Conservation (phyloP, 2,797 vertebrate species). For the Echiichthys vipera region DNA sequence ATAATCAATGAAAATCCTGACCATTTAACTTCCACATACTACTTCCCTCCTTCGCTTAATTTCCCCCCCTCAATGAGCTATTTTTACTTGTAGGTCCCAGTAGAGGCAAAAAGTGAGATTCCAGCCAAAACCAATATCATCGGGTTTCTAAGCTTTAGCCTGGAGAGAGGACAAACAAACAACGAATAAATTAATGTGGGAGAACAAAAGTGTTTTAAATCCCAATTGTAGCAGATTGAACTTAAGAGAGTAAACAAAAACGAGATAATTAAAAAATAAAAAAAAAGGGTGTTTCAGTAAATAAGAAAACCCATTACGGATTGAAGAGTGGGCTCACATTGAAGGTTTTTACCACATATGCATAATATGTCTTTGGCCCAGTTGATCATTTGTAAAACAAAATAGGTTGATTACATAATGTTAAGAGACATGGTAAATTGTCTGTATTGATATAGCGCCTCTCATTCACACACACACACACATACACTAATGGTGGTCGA, state of each 20-base stretch:
- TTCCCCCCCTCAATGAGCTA: slow-evolving; percentile 54
- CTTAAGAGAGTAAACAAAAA: slow-evolving; percentile 25
- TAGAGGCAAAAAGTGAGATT: slow-evolving; percentile 55
- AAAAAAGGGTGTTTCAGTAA: slow-evolving; percentile 1
- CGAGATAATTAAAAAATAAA: too few species aligned
- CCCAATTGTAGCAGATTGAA: slow-evolving; percentile 41
- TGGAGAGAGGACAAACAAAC: slow-evolving; percentile 68
- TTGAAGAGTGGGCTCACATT: background rate
- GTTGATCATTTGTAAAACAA: slow-evolving; percentile 14
- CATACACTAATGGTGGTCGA: too few species aligned
- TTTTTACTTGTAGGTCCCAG: slow-evolving; percentile 61
- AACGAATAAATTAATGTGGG: slow-evolving; percentile 65
- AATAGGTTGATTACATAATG: slow-evolving; percentile 26
- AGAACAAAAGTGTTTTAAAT: slow-evolving; percentile 62
- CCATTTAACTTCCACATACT: slow-evolving; percentile 53
- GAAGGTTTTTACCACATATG: background rate
- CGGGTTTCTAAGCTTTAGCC: slow-evolving; percentile 65
- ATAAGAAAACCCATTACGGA: slow-evolving; percentile 15
- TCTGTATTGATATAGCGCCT: too few species aligned
- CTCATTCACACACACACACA: too few species aligned
- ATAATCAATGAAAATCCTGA: slow-evolving; percentile 47
- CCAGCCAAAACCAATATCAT: slow-evolving; percentile 72
- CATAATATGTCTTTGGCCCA: slow-evolving; percentile 2
- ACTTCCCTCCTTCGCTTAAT: slow-evolving; percentile 63
- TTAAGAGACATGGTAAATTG: too few species aligned